Evolutionary conservation across 1,140 invertebrate genomes (phyloP), one percentile per base, ranked within the genome.

Genomic region (Zaprionus lachaisei): DNA sequence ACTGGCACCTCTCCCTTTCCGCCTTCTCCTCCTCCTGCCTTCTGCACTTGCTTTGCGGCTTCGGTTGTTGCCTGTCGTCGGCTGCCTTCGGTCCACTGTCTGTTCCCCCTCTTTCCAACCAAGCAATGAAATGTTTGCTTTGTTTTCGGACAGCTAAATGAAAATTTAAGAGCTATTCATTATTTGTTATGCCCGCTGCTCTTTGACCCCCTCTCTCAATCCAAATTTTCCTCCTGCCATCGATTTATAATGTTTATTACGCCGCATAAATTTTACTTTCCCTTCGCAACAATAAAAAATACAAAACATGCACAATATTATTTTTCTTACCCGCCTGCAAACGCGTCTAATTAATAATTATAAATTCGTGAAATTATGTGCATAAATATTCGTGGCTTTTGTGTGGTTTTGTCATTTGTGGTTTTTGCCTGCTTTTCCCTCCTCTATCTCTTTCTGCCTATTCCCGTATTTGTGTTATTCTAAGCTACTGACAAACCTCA

Each of bases 111-210:
- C 63, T 12, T 55, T 1, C 57, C 15, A n/a, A 51, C 61, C 41
- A 6, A 17, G 20, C 56, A 70, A 41, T 62, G 61, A 72, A 81
- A 81, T 81, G 72, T 82, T 82, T 81, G 24, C 70, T 63, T 82
- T 74, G 65, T 74, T 66, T 70, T 79, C 47, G 80, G 38, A 55
- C 69, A 71, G 17, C 64, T 60, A 76, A 85, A 85, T 85, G 82
- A 85, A 85, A 85, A 85, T 85, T 85, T 75, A 85, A 81, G 82
- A 79, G 82, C 74, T 67, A n/a, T 85, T 76, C 82, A 85, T 85
- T 85, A 81, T 84, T 84, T 80, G 80, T 81, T 79, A 70, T 64
- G 77, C 61, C 14, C 15, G 28, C 14, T 14, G 28, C 14, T 22
- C 31, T 28, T n/a, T 22, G 49, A 4, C 47, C 26, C 24, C 22